These are phyloP conservation scores for Xylocampa areola DNA, from an alignment of 2,888 invertebrate species.

Conservation along the genomic window DNA sequence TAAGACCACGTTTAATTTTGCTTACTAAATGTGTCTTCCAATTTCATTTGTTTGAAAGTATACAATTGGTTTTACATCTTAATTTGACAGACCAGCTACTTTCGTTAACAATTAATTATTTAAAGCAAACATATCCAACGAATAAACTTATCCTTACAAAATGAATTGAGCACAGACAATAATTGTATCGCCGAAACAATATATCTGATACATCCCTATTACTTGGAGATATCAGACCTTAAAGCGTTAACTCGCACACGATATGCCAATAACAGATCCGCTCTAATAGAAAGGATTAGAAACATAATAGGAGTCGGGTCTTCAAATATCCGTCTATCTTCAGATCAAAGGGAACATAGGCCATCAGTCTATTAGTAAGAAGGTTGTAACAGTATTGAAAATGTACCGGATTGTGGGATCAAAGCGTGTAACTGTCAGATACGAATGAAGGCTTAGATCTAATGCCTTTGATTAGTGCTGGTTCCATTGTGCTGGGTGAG, in stretches of 20 bases:
- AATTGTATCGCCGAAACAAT: constrained; percentile 28
- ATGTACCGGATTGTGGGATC: constrained; percentile 67
- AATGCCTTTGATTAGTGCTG: constrained; percentile 44
- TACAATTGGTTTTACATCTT: no score
- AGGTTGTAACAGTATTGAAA: constrained; percentile 64
- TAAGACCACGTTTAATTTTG: no score
- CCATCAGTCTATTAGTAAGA: constrained; percentile 68
- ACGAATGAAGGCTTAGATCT: constrained; percentile 46
- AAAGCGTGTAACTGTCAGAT: constrained; percentile 58
- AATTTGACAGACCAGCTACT: no score
- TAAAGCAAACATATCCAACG: not conserved
- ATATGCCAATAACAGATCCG: constrained; percentile 51
- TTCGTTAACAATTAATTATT: no score
- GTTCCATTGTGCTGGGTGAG: constrained; percentile 35
- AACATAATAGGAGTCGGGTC: constrained; percentile 64
- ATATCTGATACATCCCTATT: constrained; percentile 9
- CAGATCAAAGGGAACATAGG: constrained; percentile 69
- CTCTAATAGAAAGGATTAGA: constrained; percentile 66
- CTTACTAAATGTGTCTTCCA: no score
- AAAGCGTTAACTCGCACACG: constrained; percentile 33
- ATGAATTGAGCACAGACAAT: constrained; percentile 13
- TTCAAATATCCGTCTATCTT: constrained; percentile 64
- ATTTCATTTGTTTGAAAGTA: no score
- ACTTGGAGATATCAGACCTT: constrained; percentile 18
- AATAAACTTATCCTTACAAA: not conserved